Evolutionary conservation across 2,888 invertebrate genomes (phyloP).

Genomic region (Sphaeridia pumilis): DNA sequence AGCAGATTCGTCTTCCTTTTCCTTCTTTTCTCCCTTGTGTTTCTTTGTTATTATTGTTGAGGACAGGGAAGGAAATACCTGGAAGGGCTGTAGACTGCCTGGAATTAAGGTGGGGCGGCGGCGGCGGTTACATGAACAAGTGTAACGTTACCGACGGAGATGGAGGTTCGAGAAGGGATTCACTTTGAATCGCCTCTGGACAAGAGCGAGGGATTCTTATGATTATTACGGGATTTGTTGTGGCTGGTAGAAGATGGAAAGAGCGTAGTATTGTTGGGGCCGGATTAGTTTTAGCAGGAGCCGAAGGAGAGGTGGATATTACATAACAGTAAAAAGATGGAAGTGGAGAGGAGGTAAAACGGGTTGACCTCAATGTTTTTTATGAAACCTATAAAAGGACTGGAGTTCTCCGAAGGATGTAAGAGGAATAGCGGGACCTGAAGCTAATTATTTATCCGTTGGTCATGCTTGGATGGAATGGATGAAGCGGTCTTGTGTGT

Average conservation of each 20-base stretch:
- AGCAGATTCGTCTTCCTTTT: too few relatives aligned
- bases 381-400: not conserved
- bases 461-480: too few relatives aligned
- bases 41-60: not conserved
- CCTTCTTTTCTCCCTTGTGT: too few relatives aligned
- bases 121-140: too few relatives aligned
- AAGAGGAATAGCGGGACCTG: not conserved
- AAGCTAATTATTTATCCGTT: conserved; percentile 2
- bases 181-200: too few relatives aligned
- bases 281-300: not conserved
- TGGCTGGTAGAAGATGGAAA: not conserved
- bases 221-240: not conserved
- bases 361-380: not conserved
- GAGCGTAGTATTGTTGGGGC: not conserved
- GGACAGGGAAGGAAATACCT: not conserved
- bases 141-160: too few relatives aligned
- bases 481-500: not conserved
- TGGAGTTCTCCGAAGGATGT: too few relatives aligned
- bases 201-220: too few relatives aligned
- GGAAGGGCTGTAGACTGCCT: not conserved
- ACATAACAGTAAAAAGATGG: not conserved
- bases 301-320: not conserved
- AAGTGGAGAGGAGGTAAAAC: not conserved
- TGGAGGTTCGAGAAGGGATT: too few relatives aligned
- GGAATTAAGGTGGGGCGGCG: conserved; percentile 1